Evolutionary conservation across 2,797 vertebrate genomes (phyloP).

Genomic region (Gallirallus australis): DNA sequence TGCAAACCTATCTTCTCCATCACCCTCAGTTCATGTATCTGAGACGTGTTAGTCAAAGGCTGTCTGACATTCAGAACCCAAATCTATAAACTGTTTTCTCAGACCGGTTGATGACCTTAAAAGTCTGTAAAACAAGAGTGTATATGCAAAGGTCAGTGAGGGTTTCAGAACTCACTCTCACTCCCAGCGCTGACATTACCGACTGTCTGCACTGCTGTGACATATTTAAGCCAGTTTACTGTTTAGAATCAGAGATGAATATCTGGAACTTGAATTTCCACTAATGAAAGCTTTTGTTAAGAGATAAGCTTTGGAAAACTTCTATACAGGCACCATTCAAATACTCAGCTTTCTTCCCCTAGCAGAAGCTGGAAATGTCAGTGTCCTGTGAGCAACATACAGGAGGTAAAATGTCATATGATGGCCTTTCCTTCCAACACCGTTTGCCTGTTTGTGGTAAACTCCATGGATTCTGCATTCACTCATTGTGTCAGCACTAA

Average conservation of each 20-base stretch:
- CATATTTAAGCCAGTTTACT: neutral
- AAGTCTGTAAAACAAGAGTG: slow-evolving; percentile 45
- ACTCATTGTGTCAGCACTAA: neutral
- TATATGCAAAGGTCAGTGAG: slow-evolving; percentile 69
- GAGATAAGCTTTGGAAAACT: neutral
- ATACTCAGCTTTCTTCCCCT: neutral
- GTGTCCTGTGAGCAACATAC: neutral
- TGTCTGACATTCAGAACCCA: slow-evolving; percentile 34
- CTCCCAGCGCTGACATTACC: slow-evolving; percentile 45
- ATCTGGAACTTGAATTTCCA: neutral
- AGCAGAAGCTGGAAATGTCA: slow-evolving; percentile 51
- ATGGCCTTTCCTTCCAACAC: neutral
- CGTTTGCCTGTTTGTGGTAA: neutral
- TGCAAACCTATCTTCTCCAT: neutral
- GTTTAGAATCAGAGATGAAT: neutral
- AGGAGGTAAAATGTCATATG: slow-evolving; percentile 19
- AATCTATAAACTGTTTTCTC: slow-evolving; percentile 55
- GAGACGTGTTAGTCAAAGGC: neutral
- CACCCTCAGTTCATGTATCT: neutral
- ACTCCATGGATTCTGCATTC: neutral
- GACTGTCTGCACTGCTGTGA: slow-evolving; percentile 13
- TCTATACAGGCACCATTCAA: neutral
- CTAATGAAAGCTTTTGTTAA: slow-evolving; percentile 6
- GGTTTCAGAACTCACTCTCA: slow-evolving; percentile 39
- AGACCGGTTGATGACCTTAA: slow-evolving; percentile 69